Evolutionary conservation across 1,140 invertebrate genomes (phyloP), one percentile per base, ranked within the genome.

Genomic region (Drosophila ogumai): DNA sequence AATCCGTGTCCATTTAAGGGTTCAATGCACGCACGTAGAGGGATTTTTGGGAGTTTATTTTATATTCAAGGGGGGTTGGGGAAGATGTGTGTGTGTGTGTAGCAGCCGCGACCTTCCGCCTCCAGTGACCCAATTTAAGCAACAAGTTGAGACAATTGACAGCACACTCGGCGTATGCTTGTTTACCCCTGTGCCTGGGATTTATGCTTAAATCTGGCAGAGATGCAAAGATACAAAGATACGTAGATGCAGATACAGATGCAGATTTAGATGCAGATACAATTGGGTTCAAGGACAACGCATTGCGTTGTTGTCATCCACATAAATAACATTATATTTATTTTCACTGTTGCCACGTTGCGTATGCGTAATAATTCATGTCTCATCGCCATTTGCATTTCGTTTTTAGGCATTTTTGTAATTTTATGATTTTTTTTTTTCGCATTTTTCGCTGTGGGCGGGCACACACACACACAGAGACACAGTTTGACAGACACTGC

Each of bases 361-460:
- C 84, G 82, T 88, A 86, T 86, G 79, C 79, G 69, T 88, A 82
- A 88, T 71, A 78, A 69, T 68, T 75, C 63, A 63, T 59, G 58
- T 44, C 28, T 50, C 22, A 54, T 19, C 28, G 28, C 32, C 36
- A 60, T 32, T 61, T 64, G 17, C 17, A 15, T 25, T 46, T 25
- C 6, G 6, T 47, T 47, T n/a, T 46, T 25, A 25, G 44, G 19
- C 19, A 25, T 25, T 47, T 47, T 41, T 47, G 7, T 47, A 28
- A 47, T 9, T 58, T 63, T 34, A 7, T 19, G 25, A 57, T 13
- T 3, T 36, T 34, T 17, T 38, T 28, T 28, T 38, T n/a, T 49
- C 10, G 5, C 46, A 64, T 13, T 34, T 68, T 52, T 17, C 69
- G 2, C 15, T 43, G 82, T 78, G 82, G 82, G 82, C 60, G 68